These are phyloP conservation scores for Agapornis canus DNA, from an alignment of 2,797 vertebrate species.

Conservation along the genomic window DNA sequence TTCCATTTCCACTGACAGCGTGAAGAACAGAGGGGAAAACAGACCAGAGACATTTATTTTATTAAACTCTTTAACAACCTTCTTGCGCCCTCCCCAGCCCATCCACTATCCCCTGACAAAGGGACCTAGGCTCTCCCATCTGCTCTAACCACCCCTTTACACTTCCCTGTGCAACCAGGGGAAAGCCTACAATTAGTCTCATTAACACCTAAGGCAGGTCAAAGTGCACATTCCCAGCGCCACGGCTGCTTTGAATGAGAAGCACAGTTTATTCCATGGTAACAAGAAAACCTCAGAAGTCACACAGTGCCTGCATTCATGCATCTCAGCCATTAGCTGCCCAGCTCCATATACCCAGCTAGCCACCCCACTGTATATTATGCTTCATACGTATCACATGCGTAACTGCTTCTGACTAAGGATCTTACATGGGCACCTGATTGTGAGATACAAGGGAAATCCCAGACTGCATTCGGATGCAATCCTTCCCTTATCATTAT, in stretches of 20 bases:
- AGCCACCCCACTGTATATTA: not conserved
- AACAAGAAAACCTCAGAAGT: not conserved
- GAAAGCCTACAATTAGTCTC: not conserved
- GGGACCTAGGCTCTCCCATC: not conserved
- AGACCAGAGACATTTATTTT: conserved; percentile 21
- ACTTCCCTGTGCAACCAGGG: not conserved
- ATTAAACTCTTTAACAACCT: not conserved
- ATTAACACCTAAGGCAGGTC: not conserved
- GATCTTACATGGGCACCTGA: not conserved
- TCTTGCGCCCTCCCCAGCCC: not conserved
- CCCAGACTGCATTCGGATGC: not conserved
- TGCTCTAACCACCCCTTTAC: not conserved
- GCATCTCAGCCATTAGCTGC: not conserved
- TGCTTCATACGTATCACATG: accelerated
- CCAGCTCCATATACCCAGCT: not conserved
- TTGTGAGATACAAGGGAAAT: not conserved
- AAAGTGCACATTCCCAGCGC: not conserved
- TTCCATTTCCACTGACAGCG: conserved; percentile 65
- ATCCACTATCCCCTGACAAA: not conserved
- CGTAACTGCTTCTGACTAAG: not conserved
- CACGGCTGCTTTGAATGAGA: accelerated
- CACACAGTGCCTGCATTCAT: not conserved
- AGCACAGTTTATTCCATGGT: not conserved
- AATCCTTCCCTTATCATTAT: not conserved
- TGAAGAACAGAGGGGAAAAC: conserved; percentile 20